Base-by-base conservation (phyloP, 2,113 vertebrate genomes). In the Protobothrops mucrosquamatus region DNA sequence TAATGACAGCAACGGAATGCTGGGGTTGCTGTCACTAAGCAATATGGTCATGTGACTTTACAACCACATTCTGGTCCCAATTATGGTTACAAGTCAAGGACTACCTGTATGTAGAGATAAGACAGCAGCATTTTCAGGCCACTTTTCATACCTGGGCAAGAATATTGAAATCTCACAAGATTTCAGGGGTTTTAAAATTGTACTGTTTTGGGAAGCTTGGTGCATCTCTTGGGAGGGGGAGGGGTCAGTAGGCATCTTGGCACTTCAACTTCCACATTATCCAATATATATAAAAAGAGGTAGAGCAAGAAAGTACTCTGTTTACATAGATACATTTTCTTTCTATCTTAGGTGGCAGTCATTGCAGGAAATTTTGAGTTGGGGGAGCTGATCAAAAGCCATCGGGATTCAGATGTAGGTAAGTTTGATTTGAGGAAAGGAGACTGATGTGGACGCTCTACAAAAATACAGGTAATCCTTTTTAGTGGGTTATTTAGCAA, bases 311-410 rank as follows among this genome's bases (percentile, higher is more conserved):
- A 69, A 55, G 34, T 57, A 57, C 3, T 24, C 10, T 43, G n/a
- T 89, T 39, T 55, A 29, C 24, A 74, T 56, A 34, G n/a, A 24
- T 56, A 86, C 54, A 43, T 92, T 34, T 89, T 85, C 69, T 89
- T 14, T 89, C 4, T 81, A 54, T 6, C 0, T 46, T 94, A 99
- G 99, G 99, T 99, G 92, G 99, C 98, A 14, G 98, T 99, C 88
- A 98, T 99, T 94, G 98, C 99, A 15, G 99, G 99, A 46, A 98
- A 99, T 96, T 99, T 99, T 94, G 99, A 99, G 93, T 97, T 99
- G 69, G 99, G 98, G 92, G 99, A 99, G 95, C 97, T 99, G 54
- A 99, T 99, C 95, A 98, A 99, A 95, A 99, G 98, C 96, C 99
- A 99, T 74, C 97, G 98, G 29, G 98, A 98, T 51, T 96, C 98